These are phyloP conservation scores for Melanotaenia duboulayi DNA, from an alignment of 2,113 vertebrate genomes.

Conservation along the genomic window DNA sequence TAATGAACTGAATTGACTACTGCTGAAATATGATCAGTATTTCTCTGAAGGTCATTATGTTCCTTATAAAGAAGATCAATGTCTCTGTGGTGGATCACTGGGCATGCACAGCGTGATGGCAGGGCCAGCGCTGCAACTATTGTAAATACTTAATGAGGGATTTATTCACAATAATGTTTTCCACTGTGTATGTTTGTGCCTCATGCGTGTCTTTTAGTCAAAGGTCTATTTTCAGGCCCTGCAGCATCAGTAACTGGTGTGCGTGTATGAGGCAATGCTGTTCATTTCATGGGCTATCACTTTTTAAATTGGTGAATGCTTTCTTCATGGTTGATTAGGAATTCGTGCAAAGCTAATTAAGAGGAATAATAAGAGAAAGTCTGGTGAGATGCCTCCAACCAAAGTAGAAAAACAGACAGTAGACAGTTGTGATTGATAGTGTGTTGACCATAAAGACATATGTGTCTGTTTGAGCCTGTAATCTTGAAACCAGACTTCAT, in stretches of 20 bases:
- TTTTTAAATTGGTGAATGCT: constrained; percentile 84
- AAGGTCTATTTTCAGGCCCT: constrained; percentile 58
- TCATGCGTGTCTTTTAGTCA: constrained; percentile 29
- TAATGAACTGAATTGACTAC: constrained; percentile 81
- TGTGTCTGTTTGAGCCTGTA: constrained; percentile 37
- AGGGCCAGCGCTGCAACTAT: constrained; percentile 62
- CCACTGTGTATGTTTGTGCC: constrained; percentile 21
- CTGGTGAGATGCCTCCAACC: constrained; percentile 70
- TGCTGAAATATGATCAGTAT: constrained; percentile 82
- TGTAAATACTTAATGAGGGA: constrained; percentile 82
- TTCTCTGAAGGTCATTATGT: constrained; percentile 81
- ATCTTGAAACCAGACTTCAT: constrained; percentile 49
- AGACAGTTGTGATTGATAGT: constrained; percentile 70
- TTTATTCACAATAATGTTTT: constrained; percentile 71
- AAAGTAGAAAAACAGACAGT: constrained; percentile 63
- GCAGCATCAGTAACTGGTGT: constrained; percentile 74
- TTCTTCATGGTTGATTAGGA: constrained; percentile 84
- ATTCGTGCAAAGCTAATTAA: constrained; percentile 84
- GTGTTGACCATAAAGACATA: constrained; percentile 31
- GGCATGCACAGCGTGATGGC: constrained; percentile 69
- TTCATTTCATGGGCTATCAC: constrained; percentile 86
- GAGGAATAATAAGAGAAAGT: constrained; percentile 81
- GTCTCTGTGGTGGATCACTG: constrained; percentile 74
- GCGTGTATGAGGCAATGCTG: constrained; percentile 68
- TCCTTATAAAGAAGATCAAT: constrained; percentile 83